Percentiles rank a stretch among this genome's conserved stretches.
These are phyloP conservation scores for Ceratina australensis DNA, from an alignment of 1,140 invertebrate genomes.

Conservation along the genomic window DNA sequence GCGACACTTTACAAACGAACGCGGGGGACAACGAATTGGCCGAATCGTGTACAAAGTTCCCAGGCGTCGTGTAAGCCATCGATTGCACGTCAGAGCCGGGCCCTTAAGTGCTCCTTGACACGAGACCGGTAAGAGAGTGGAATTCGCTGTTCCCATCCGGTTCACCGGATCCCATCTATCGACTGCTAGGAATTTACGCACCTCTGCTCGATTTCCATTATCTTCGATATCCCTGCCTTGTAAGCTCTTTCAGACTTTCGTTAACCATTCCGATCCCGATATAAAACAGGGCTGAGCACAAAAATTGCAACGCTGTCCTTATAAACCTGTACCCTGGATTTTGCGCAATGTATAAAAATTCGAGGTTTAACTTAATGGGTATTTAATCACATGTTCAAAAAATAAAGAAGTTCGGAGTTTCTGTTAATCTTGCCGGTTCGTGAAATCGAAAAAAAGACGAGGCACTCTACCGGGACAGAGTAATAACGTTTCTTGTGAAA, in stretches of 20 bases:
- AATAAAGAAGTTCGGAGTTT: no score
- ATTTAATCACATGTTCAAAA: no score
- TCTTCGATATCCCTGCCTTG: neutral
- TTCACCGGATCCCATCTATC: constrained; percentile 14
- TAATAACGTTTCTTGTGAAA: neutral
- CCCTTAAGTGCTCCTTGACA: constrained; percentile 49
- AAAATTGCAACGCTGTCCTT: no score
- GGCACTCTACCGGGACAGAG: no score
- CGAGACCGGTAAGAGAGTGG: constrained; percentile 28
- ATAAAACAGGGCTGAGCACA: no score
- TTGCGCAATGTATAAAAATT: no score
- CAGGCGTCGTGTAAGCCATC: constrained; percentile 35
- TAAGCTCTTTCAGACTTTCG: no score
- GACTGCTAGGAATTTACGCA: constrained; percentile 24
- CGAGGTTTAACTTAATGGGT: no score
- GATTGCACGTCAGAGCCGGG: constrained; percentile 25
- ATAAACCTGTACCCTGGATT: no score
- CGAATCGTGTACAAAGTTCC: constrained; percentile 35
- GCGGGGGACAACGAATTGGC: constrained; percentile 25
- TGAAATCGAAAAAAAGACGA: neutral
- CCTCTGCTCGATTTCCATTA: neutral
- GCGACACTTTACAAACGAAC: constrained; percentile 41
- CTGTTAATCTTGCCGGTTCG: no score
- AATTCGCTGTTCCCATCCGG: constrained; percentile 40
- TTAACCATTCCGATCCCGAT: no score